phyloP scores from a whole-genome alignment of 2,797 vertebrate genomes.

The Ceryle rudis region DNA sequence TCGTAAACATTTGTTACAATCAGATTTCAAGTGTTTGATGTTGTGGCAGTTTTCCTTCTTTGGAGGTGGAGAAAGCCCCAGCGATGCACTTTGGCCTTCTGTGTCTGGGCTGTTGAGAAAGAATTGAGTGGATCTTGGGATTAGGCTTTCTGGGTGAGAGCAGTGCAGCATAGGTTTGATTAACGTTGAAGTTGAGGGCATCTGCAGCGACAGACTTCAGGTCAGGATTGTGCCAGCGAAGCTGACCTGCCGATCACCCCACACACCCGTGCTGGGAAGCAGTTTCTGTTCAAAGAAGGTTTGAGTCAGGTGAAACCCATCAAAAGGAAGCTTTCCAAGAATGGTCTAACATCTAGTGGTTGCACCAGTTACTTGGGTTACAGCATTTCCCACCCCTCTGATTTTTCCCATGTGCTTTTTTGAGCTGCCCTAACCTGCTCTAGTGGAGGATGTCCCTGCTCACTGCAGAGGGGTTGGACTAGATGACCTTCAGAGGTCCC shows the following conservation, averaged over 20 bases:
- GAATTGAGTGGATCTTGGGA: not conserved
- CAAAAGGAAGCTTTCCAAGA: not conserved
- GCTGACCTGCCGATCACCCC: not conserved
- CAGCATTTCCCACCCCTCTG: not conserved
- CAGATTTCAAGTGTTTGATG: not conserved
- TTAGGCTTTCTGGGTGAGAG: not conserved
- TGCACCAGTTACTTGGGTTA: not conserved
- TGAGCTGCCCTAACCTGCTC: not conserved
- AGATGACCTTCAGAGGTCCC: too few species aligned
- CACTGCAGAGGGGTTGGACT: too few species aligned
- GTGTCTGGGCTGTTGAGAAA: not conserved
- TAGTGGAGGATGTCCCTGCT: too few species aligned
- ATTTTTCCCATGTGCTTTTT: not conserved
- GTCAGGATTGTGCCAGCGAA: accelerated
- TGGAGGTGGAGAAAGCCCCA: not conserved
- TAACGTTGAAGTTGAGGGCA: not conserved
- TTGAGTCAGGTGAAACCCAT: not conserved
- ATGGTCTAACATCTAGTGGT: not conserved
- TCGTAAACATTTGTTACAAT: not conserved
- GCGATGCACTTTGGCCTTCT: not conserved
- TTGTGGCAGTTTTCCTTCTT: not conserved
- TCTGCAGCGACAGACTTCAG: not conserved
- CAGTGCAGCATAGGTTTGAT: not conserved
- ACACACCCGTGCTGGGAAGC: not conserved
- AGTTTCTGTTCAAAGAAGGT: not conserved